These are phyloP conservation scores for Hemibagrus guttatus DNA, from an alignment of 2,797 vertebrate species.

Conservation along the genomic window DNA sequence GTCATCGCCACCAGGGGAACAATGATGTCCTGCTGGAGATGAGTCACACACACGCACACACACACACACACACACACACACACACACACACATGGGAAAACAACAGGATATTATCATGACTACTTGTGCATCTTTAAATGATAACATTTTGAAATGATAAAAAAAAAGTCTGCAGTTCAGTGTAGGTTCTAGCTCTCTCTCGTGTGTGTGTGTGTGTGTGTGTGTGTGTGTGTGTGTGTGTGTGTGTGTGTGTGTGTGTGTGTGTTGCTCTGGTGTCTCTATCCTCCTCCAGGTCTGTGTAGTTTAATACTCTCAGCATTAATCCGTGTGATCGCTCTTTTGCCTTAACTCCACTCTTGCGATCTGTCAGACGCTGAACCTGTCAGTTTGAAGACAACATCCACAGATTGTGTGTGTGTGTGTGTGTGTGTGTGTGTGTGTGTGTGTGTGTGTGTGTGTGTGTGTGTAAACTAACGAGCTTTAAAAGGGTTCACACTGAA, in stretches of 20 bases:
- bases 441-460: too few relatives aligned
- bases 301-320: background rate
- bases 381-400: too few relatives aligned
- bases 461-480: too few relatives aligned
- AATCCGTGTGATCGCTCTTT: background rate
- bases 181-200: background rate
- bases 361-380: too few relatives aligned
- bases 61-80: conserved; percentile 33
- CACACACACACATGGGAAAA: background rate
- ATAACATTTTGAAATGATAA: too few relatives aligned
- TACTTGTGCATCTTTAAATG: background rate
- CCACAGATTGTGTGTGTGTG: too few relatives aligned
- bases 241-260: background rate
- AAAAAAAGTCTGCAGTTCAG: background rate
- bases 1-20: conserved; percentile 42
- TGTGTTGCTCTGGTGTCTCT: too few relatives aligned
- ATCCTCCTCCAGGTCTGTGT: background rate
- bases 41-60: background rate
- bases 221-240: background rate
- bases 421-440: too few relatives aligned
- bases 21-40: conserved; percentile 35
- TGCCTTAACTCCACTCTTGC: background rate
- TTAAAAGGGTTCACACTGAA: too few relatives aligned
- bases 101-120: conserved; percentile 3
- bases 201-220: too few relatives aligned